Conservation (phyloP, 2,113 vertebrate species). For the Sebastes fasciatus region DNA sequence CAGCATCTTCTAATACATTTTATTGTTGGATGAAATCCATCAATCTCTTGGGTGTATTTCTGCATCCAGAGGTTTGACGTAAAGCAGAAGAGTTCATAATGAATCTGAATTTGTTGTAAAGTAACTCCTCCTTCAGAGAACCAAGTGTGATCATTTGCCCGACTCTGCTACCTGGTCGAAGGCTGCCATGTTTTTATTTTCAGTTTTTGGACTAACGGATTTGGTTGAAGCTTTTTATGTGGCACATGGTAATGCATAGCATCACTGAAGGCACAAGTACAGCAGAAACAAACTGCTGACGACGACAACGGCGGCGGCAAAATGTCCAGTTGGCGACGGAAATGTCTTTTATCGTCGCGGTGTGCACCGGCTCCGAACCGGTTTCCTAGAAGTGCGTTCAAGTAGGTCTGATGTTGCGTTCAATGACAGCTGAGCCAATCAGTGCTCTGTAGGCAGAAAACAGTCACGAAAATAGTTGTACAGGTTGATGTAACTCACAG, state of each 20-base stretch:
- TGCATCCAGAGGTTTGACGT: not conserved
- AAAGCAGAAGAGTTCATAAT: not conserved
- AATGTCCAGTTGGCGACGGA: too few relatives aligned
- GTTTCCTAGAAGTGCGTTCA: not conserved
- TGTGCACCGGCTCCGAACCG: too few relatives aligned
- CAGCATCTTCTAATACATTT: not conserved
- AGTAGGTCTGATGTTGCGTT: not conserved
- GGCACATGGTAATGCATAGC: slow-evolving; percentile 17
- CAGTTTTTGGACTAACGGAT: slow-evolving; percentile 29
- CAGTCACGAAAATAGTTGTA: not conserved
- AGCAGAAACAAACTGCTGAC: slow-evolving; percentile 24
- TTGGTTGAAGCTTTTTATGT: slow-evolving; percentile 42
- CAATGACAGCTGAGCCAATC: not conserved
- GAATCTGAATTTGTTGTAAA: not conserved
- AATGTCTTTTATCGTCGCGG: too few relatives aligned
- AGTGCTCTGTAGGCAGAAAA: not conserved
- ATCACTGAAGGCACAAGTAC: slow-evolving; percentile 8
- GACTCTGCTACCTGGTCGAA: slow-evolving; percentile 58
- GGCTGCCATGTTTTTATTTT: not conserved
- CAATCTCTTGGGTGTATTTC: not conserved
- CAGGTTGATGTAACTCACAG: not conserved
- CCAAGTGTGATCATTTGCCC: slow-evolving; percentile 71
- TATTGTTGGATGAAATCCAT: not conserved
- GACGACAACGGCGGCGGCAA: too few relatives aligned
- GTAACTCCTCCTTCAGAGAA: slow-evolving; percentile 28